Conservation (phyloP, 2,797 vertebrate species). For the Crax fasciolata region DNA sequence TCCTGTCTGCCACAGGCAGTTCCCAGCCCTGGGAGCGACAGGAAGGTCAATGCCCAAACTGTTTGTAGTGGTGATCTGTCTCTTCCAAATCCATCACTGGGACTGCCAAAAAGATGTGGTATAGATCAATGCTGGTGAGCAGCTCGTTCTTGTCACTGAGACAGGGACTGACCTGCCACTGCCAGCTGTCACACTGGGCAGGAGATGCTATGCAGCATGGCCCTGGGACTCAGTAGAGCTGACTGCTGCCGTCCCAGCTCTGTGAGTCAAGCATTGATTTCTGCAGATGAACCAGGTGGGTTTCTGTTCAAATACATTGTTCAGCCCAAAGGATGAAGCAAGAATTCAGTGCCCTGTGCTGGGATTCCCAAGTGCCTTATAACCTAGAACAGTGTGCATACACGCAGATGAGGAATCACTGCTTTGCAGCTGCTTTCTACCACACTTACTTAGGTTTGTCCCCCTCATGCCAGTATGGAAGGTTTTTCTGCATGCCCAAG, state of each 20-base stretch:
- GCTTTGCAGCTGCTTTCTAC: background rate
- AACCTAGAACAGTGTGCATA: background rate
- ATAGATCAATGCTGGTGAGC: accelerated
- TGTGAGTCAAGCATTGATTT: background rate
- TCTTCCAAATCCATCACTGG: background rate
- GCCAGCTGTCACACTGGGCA: background rate
- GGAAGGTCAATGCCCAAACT: background rate
- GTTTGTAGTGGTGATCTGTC: background rate
- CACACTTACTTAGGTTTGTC: background rate
- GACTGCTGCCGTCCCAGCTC: background rate
- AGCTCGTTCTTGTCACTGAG: background rate
- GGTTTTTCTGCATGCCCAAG: background rate
- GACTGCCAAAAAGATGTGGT: background rate
- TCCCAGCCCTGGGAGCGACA: background rate
- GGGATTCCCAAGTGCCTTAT: background rate
- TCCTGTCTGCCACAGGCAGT: background rate
- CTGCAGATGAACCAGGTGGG: background rate
- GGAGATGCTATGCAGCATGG: background rate
- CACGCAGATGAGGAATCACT: background rate
- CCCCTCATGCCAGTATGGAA: background rate
- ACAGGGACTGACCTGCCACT: background rate
- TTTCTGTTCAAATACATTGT: background rate
- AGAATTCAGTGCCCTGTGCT: background rate
- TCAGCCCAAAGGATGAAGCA: background rate
- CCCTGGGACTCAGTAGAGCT: background rate